Percentiles rank a stretch among this genome's conserved stretches.
Conservation (phyloP, 2,888 invertebrate genomes). For the Volucella inflata region DNA sequence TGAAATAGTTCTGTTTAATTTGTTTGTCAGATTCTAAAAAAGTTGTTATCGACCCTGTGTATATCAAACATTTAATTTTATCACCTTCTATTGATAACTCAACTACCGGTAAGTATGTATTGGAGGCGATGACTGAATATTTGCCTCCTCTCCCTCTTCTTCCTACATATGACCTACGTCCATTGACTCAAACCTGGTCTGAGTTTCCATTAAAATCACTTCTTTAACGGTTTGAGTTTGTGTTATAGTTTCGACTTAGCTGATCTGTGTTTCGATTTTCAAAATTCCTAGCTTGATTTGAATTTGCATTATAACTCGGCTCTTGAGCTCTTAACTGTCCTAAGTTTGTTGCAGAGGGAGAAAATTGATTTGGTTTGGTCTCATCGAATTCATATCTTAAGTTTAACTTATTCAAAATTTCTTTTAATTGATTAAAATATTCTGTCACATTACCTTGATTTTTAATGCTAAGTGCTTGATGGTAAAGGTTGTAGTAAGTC, state of each 20-base stretch:
- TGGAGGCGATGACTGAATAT: not conserved
- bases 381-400: conserved; percentile 12
- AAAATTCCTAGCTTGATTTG: too few species aligned
- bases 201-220: too few species aligned
- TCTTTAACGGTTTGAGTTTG: too few species aligned
- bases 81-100: not conserved
- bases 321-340: too few species aligned
- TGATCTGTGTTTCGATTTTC: too few species aligned
- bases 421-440: conserved; percentile 8
- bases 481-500: not conserved
- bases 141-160: conserved; percentile 3
- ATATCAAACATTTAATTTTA: not conserved
- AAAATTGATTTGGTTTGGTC: conserved; percentile 1
- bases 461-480: not conserved
- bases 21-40: conserved; percentile 19
- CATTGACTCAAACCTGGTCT: too few species aligned
- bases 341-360: too few species aligned
- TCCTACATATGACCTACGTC: too few species aligned
- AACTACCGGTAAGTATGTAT: conserved; percentile 6
- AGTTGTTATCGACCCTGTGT: conserved; percentile 2
- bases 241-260: too few species aligned
- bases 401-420: not conserved
- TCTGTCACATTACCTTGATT: conserved; percentile 5
- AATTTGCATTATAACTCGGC: too few species aligned
- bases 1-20: conserved; percentile 15